These are phyloP conservation scores for Drosophila putrida DNA, from an alignment of 2,888 invertebrate species.

Conservation along the genomic window DNA sequence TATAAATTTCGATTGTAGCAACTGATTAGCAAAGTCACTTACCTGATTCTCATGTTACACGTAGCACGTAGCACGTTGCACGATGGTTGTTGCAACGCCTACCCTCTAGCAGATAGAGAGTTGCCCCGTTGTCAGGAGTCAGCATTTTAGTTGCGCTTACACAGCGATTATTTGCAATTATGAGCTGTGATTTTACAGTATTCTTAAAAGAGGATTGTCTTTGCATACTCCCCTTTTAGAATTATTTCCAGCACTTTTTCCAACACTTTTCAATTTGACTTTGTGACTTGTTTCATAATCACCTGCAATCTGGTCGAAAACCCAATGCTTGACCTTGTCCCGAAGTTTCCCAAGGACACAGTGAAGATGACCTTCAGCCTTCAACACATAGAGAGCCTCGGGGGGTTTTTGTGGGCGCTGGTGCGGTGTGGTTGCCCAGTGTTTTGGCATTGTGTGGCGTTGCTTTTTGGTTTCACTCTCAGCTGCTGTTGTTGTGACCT, in stretches of 20 bases:
- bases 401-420: constrained; percentile 67
- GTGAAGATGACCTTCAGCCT: constrained; percentile 39
- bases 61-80: constrained; percentile 11
- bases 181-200: constrained; percentile 65
- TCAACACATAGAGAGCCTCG: constrained; percentile 47
- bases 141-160: constrained; percentile 69
- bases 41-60: constrained; percentile 15
- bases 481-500: constrained; percentile 40
- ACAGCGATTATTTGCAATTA: constrained; percentile 79
- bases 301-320: constrained; percentile 51
- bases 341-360: constrained; percentile 38
- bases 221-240: constrained; percentile 7
- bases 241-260: constrained; percentile 2
- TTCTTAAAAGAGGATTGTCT: constrained; percentile 14
- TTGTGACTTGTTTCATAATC: constrained; percentile 65
- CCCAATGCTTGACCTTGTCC: constrained; percentile 45
- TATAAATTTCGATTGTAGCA: constrained; percentile 81
- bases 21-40: constrained; percentile 55
- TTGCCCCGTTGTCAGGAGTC: constrained; percentile 42
- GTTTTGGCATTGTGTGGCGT: constrained; percentile 65
- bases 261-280: constrained; percentile 54
- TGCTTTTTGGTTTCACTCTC: constrained; percentile 45
- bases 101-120: constrained; percentile 26
- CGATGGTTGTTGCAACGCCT: constrained; percentile 30
- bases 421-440: constrained; percentile 43